Evolutionary conservation across 2,888 invertebrate genomes (phyloP).

Genomic region (Eurois occulta): DNA sequence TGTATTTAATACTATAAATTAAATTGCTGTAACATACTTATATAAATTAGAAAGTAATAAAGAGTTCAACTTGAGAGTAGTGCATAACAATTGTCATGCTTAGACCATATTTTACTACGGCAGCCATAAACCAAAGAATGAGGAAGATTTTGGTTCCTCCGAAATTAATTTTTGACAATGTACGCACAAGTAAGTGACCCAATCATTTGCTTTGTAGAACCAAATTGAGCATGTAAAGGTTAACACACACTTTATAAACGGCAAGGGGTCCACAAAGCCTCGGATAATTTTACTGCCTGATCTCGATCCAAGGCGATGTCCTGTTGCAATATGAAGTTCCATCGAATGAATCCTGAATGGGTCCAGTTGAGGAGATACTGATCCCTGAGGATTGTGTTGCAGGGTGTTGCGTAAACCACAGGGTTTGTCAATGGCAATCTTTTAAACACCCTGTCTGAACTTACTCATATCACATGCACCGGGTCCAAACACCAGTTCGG

Average conservation of each 20-base stretch:
- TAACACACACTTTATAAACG: background rate
- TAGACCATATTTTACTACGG: background rate
- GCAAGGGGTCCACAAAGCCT: background rate
- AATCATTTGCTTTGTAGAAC: background rate
- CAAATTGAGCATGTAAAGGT: background rate
- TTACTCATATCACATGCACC: background rate
- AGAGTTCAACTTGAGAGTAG: background rate
- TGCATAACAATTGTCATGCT: background rate
- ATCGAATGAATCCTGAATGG: background rate
- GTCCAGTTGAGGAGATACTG: background rate
- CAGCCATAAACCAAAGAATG: background rate
- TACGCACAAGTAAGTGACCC: slow-evolving; percentile 20
- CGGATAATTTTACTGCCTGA: background rate
- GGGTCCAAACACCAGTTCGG: background rate
- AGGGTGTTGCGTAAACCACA: background rate
- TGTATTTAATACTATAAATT: background rate
- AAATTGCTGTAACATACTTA: background rate
- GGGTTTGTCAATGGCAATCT: too few relatives aligned
- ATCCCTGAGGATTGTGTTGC: background rate
- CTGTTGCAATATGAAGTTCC: background rate
- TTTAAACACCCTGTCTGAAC: background rate
- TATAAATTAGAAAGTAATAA: background rate
- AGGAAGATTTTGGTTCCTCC: background rate
- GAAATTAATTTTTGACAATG: background rate
- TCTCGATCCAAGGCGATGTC: background rate